These are phyloP conservation scores for Drosophila watanabei DNA, from an alignment of 1,140 invertebrate species.

Conservation along the genomic window DNA sequence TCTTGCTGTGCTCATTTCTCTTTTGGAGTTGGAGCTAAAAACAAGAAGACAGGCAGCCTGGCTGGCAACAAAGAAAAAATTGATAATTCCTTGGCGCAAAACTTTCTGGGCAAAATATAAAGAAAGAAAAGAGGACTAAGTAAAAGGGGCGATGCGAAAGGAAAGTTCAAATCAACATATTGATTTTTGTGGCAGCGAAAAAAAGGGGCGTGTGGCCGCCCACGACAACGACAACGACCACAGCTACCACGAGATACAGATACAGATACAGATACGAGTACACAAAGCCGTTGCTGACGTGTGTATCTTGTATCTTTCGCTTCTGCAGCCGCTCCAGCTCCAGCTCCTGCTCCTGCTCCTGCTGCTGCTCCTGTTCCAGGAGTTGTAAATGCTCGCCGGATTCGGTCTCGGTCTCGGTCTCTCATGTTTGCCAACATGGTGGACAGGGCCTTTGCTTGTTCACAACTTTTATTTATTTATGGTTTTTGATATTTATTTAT, in stretches of 20 bases:
- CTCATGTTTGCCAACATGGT: slow-evolving; percentile 62
- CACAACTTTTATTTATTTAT: slow-evolving; percentile 67
- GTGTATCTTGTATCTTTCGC: slow-evolving; percentile 76
- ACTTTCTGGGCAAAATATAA: slow-evolving; percentile 37
- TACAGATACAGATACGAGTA: slow-evolving; percentile 58
- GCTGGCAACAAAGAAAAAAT: slow-evolving; percentile 35
- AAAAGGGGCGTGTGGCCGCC: slow-evolving; percentile 49
- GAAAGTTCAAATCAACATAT: slow-evolving; percentile 82
- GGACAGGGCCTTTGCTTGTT: slow-evolving; percentile 58
- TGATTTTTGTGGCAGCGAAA: slow-evolving; percentile 68
- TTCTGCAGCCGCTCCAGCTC: slow-evolving; percentile 4
- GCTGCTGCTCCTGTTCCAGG: slow-evolving; percentile 13
- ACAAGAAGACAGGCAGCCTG: slow-evolving; percentile 41
- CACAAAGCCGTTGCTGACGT: slow-evolving; percentile 65
- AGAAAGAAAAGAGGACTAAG: slow-evolving; percentile 6
- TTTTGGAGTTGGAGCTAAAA: slow-evolving; percentile 53
- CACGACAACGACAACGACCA: slow-evolving; percentile 41
- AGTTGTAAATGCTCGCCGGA: slow-evolving; percentile 40
- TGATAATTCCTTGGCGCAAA: slow-evolving; percentile 57
- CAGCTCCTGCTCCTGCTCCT: slow-evolving; percentile 3
- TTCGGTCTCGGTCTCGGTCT: slow-evolving; percentile 25
- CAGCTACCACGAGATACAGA: slow-evolving; percentile 47
- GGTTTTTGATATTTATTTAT: slow-evolving; percentile 62
- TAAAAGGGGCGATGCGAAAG: slow-evolving; percentile 30
- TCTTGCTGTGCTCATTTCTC: slow-evolving; percentile 19